These are phyloP conservation scores for Xanthorhoe designata DNA, from an alignment of 2,888 invertebrate species.

Conservation along the genomic window DNA sequence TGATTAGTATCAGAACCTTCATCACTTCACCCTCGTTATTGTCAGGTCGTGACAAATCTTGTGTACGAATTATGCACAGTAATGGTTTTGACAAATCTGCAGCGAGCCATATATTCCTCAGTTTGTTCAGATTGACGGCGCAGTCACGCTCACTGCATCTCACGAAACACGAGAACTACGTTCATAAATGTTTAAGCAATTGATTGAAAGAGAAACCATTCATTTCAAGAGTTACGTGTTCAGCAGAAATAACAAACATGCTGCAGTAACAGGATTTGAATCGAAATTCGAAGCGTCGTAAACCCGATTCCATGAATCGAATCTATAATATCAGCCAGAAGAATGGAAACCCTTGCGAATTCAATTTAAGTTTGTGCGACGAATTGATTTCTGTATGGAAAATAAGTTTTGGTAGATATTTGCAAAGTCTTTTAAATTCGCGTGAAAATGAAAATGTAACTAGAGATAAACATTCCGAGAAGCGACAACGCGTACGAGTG, in stretches of 20 bases:
- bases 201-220: slow-evolving; percentile 64
- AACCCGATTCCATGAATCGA: slow-evolving; percentile 27
- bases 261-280: slow-evolving; percentile 37
- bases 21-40: slow-evolving; percentile 38
- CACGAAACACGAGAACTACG: slow-evolving; percentile 43
- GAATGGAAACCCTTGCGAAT: slow-evolving; percentile 14
- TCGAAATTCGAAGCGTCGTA: slow-evolving; percentile 33
- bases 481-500: slow-evolving; percentile 47
- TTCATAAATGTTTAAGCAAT: slow-evolving; percentile 53
- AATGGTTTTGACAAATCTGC: slow-evolving; percentile 44
- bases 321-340: slow-evolving; percentile 29
- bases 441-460: slow-evolving; percentile 42
- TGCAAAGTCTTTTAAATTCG: neutral
- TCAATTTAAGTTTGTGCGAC: slow-evolving; percentile 21
- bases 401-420: neutral
- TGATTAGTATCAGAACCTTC: slow-evolving; percentile 7
- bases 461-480: slow-evolving; percentile 50
- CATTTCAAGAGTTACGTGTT: slow-evolving; percentile 49
- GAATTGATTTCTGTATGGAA: slow-evolving; percentile 13
- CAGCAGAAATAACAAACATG: slow-evolving; percentile 35
- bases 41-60: slow-evolving; percentile 53
- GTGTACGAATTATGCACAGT: slow-evolving; percentile 45
- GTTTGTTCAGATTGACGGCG: slow-evolving; percentile 14
- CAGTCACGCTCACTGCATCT: slow-evolving; percentile 52
- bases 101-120: slow-evolving; percentile 39